These are phyloP conservation scores for Helicoverpa armigera DNA, from an alignment of 1,140 invertebrate species.

Conservation along the genomic window DNA sequence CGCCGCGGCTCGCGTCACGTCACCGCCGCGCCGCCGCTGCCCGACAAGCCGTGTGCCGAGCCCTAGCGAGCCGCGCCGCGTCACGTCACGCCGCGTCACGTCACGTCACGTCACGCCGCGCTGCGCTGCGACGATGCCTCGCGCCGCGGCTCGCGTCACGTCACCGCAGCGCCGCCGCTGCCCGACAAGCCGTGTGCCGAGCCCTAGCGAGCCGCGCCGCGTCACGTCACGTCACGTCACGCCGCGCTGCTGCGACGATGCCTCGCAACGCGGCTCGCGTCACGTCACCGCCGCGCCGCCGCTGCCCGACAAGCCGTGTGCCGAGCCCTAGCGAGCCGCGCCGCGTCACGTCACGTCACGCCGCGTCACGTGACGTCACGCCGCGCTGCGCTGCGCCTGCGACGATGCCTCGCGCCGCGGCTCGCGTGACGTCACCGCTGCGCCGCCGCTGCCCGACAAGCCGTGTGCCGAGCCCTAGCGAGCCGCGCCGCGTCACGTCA, in stretches of 20 bases:
- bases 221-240: not conserved
- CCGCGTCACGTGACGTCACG: not conserved
- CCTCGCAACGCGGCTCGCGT: not conserved
- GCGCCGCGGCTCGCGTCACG: not conserved
- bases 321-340: not conserved
- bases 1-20: not conserved
- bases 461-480: too few relatives aligned
- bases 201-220: not conserved
- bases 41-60: not conserved
- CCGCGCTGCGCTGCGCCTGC: conserved; percentile 10
- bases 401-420: not conserved
- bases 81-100: too few relatives aligned
- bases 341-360: too few relatives aligned
- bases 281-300: not conserved
- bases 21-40: not conserved
- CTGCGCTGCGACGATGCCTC: not conserved
- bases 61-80: not conserved
- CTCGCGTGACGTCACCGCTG: not conserved
- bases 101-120: not conserved
- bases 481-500: not conserved
- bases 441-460: not conserved
- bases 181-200: not conserved
- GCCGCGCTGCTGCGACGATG: too few relatives aligned
- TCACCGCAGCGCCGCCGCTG: not conserved
- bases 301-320: not conserved